Conservation (phyloP, 2,113 vertebrate genomes). For the Trogon melanurus region DNA sequence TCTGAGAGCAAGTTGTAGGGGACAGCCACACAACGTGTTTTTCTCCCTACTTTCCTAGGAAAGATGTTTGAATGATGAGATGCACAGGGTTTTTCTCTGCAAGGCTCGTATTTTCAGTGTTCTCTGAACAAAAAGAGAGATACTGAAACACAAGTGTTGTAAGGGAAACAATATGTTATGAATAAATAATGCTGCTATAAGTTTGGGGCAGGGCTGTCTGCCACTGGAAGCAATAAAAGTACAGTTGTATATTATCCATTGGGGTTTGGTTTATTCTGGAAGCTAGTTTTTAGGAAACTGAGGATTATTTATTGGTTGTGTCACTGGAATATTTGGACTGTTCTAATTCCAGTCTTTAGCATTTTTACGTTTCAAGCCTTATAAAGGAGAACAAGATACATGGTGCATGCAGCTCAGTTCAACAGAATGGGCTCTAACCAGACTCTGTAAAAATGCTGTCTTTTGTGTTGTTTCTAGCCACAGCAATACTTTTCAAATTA, state of each 20-base stretch:
- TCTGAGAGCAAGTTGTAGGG: not conserved
- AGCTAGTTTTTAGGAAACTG: constrained; percentile 13
- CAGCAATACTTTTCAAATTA: not conserved
- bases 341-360: not conserved
- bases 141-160: not conserved
- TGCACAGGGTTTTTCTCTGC: not conserved
- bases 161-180: not conserved
- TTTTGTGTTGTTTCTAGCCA: not conserved
- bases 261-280: constrained; percentile 6
- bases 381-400: not conserved
- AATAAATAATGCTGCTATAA: not conserved
- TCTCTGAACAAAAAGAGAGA: not conserved
- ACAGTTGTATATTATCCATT: not conserved
- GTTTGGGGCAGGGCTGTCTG: not conserved
- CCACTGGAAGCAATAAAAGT: not conserved
- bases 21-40: not conserved
- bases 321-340: not conserved
- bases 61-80: not conserved
- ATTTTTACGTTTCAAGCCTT: not conserved
- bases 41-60: not conserved
- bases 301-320: constrained; percentile 14
- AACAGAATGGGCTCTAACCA: not conserved
- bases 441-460: not conserved
- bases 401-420: not conserved
- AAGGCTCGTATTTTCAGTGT: not conserved